Evolutionary conservation across 2,888 invertebrate genomes (phyloP), one percentile per base, ranked within the genome.

Genomic region (Apodemia duryi): DNA sequence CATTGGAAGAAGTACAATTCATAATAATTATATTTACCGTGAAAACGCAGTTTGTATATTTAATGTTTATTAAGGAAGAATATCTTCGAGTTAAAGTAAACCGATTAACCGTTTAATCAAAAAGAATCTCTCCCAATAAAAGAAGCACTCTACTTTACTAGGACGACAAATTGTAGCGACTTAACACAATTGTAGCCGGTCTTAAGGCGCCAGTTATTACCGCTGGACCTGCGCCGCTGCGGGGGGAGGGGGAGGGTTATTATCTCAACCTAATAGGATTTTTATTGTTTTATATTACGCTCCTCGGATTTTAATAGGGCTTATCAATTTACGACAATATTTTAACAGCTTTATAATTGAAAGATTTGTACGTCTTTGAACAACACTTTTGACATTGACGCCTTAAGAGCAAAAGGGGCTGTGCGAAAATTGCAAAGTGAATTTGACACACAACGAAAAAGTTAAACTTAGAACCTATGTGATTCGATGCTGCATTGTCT

Each of bases 271-370:
- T 82, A 80, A 81, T 84, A 78, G 77, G 78, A 71, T 78, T 82
- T 81, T 82, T 78, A 83, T 82, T 84, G 79, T 81, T 81, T 82
- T 80, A 79, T 77, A 78, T 75, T 75, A 73, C 75, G 75, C 75
- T 73, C 3, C 57, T 67, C 51, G 54, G 63, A 60, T 61, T 54
- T 61, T 65, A 51, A 63, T 60, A 57, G 60, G 32, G 64, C 49
- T 61, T 64, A 64, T 61, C 11, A 28, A 57, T 57, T 57, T 57
- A 57, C 54, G 6, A 64, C 41, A 38, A 61, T 51, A 51, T 61
- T 61, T 61, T 41, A 61, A 64, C 64, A 38, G 61, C 61, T 54
- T 54, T 41, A 63, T 63, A 63, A 63, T 63, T 54, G 54, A 29
- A 38, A 63, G 54, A 28, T 57, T 32, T 57, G 10, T 13, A 13